phyloP scores from a whole-genome alignment of 2,113 vertebrate species.

The Psettodes erumei region DNA sequence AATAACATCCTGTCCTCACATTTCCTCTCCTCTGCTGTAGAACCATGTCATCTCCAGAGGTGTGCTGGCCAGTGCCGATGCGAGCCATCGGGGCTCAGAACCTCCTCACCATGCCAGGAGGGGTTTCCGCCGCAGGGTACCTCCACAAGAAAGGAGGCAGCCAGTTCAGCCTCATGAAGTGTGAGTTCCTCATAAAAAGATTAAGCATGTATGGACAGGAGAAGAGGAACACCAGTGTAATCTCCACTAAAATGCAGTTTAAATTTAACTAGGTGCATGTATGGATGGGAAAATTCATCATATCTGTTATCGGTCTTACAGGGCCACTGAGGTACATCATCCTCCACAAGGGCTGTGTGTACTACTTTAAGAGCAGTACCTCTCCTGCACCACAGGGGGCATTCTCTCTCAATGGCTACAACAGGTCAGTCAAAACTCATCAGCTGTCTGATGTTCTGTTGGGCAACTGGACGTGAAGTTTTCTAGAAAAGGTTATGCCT shows the following conservation, averaged over 20 bases:
- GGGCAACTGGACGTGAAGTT: too few species aligned
- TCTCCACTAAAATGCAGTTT: too few species aligned
- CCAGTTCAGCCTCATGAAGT: conserved; percentile 94
- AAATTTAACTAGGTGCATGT: too few species aligned
- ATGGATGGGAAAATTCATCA: not conserved
- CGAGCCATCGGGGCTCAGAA: conserved; percentile 98
- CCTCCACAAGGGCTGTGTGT: conserved; percentile 94
- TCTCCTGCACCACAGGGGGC: conserved; percentile 94
- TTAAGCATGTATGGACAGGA: not conserved
- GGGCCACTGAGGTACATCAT: conserved; percentile 96
- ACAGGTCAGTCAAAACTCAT: conserved; percentile 86
- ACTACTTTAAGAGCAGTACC: conserved; percentile 97
- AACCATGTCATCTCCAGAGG: conserved; percentile 88
- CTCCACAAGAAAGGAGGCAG: conserved; percentile 99
- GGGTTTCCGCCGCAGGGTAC: conserved; percentile 90
- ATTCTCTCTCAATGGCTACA: conserved; percentile 96
- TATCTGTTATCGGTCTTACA: conserved; percentile 54
- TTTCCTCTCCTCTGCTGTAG: conserved; percentile 72
- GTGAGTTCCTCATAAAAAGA: conserved; percentile 81
- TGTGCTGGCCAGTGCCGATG: conserved; percentile 94
- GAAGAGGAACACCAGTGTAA: not conserved
- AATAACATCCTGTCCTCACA: not conserved
- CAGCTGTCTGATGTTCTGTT: not conserved
- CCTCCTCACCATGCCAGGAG: conserved; percentile 96
- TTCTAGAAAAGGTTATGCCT: too few species aligned